These are phyloP conservation scores for Urocitellus parryii DNA, from an alignment of 2,113 vertebrate genomes.

Conservation along the genomic window DNA sequence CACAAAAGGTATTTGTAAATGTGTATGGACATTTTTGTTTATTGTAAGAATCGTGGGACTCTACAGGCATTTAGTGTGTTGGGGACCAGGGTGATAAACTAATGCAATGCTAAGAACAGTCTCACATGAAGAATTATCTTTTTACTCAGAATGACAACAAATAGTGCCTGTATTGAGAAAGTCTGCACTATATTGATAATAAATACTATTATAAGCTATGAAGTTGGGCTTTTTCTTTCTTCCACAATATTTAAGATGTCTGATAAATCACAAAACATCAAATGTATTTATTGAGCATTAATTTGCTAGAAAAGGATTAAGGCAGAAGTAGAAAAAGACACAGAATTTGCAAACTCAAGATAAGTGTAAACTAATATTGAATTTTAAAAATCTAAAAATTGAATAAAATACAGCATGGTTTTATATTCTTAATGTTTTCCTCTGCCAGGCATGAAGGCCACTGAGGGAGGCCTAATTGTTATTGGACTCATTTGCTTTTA, in stretches of 20 bases:
- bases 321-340: background rate
- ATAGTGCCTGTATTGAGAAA: background rate
- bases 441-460: background rate
- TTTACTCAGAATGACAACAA: background rate
- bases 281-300: background rate
- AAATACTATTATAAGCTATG: background rate
- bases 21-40: background rate
- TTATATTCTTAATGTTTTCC: conserved; percentile 42
- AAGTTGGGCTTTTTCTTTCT: background rate
- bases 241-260: conserved; percentile 20
- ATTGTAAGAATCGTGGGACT: background rate
- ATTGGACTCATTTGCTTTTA: background rate
- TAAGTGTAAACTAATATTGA: conserved; percentile 44
- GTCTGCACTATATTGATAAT: background rate
- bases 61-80: background rate
- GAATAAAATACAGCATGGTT: conserved; percentile 10
- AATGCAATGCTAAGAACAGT: background rate
- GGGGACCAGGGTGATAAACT: background rate
- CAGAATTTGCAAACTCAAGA: background rate
- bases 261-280: conserved; percentile 31
- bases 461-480: conserved; percentile 11
- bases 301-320: background rate
- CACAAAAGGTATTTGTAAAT: conserved; percentile 8
- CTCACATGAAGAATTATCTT: background rate
- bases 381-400: conserved; percentile 47